Base-by-base conservation (phyloP, 2,888 invertebrate genomes). In the Melipona bicolor region DNA sequence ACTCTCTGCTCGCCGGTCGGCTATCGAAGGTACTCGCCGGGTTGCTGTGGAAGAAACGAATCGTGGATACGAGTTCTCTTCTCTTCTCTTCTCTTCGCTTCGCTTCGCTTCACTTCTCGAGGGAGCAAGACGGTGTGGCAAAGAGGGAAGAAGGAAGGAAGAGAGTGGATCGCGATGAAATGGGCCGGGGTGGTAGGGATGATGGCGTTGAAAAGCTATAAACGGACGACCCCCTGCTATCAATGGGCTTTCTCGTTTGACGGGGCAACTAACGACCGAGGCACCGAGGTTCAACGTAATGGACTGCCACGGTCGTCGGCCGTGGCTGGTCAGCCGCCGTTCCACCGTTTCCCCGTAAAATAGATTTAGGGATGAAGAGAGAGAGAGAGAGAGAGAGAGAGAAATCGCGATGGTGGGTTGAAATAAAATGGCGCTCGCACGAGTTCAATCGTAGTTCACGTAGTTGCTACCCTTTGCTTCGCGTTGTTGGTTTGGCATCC, bases 231-330 rank as follows among this genome's bases (percentile, higher is more conserved):
- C 84, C 79, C 76, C 86, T 86, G 77, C 80, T 84, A 84, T 83
- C 78, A 69, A 75, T 83, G 85, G 80, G 90, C 86, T 71, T 76
- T 75, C 79, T 62, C 80, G 83, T 75, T 82, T 73, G 87, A 88
- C 84, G 90, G 90, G 88, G 87, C 86, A 86, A 89, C 84, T 90
- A 91, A 91, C 88, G 89, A 90, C 88, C 85, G 88, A 74, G 43
- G 43, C 43, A 89, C 83, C n/a, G n/a, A n/a, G 90, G 87, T 83
- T 84, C 81, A 84, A 83, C 81, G 79, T 87, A 90, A 90, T 90
- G 90, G 92, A 85, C 84, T 90, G 91, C 92, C 91, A 92, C 27
- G 27, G 27, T 27, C 91, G 27, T 27, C 91, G 90, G 90, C 89
- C 80, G n/a, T n/a, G 85, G 80, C 50, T 69, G 72, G 62, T 4